Conservation (phyloP, 2,888 invertebrate species). For the Sthenelais limicola region DNA sequence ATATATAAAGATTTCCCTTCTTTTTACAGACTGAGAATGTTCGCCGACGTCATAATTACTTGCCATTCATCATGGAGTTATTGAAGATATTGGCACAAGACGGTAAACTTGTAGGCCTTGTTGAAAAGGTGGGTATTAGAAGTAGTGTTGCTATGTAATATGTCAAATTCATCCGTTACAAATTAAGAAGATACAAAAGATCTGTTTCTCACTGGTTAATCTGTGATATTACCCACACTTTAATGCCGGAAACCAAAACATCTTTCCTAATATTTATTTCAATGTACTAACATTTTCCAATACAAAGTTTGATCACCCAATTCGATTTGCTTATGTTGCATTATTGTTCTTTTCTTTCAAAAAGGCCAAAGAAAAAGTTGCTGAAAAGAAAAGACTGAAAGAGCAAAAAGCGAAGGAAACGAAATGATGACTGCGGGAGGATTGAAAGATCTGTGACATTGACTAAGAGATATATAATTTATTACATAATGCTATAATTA, state of each 20-base stretch:
- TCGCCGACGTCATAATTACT: constrained; percentile 95
- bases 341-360: constrained; percentile 3
- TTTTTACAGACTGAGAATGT: constrained; percentile 84
- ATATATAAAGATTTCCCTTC: not conserved
- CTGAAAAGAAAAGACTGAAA: constrained; percentile 41
- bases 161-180: no score
- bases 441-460: no score
- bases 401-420: constrained; percentile 13
- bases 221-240: no score
- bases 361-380: constrained; percentile 42
- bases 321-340: not conserved
- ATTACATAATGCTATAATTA: no score
- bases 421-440: no score
- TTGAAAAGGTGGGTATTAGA: constrained; percentile 81
- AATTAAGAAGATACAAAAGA: no score
- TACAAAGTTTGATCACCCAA: not conserved
- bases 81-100: constrained; percentile 93
- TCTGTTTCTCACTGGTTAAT: no score
- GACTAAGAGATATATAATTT: no score
- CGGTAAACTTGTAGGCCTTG: constrained; percentile 88
- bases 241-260: no score
- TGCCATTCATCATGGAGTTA: constrained; percentile 95
- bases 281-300: no score
- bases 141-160: no score
- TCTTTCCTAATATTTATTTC: no score